Evolutionary conservation across 1,140 invertebrate genomes (phyloP).

Genomic region (Lordiphosa clarofinis): DNA sequence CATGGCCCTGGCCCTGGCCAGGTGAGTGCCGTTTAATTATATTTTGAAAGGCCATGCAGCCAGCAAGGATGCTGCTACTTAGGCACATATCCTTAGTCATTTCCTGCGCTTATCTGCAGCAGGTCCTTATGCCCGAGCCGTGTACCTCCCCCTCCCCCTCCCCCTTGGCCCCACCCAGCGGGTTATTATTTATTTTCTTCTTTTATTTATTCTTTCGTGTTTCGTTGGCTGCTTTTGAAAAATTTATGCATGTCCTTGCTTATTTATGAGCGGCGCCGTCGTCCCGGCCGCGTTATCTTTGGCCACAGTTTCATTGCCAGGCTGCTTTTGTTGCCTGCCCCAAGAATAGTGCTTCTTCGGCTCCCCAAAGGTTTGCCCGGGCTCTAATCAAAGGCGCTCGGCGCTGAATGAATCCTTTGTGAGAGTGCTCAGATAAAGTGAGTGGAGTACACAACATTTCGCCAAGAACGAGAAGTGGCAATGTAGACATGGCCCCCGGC

Average conservation of each 20-base stretch:
- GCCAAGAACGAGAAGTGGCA: constrained; percentile 61
- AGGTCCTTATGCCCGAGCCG: constrained; percentile 15
- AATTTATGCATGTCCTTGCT: constrained; percentile 78
- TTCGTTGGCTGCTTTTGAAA: constrained; percentile 63
- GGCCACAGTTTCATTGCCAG: constrained; percentile 76
- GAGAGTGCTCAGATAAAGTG: constrained; percentile 65
- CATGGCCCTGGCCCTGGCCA: constrained; percentile 47
- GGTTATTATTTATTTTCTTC: constrained; percentile 69
- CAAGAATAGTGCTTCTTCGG: constrained; percentile 47
- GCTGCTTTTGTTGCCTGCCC: constrained; percentile 23
- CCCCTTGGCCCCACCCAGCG: constrained; percentile 5
- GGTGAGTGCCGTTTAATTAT: constrained; percentile 70
- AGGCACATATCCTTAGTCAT: constrained; percentile 73
- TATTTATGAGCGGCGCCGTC: constrained; percentile 74
- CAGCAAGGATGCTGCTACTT: constrained; percentile 67
- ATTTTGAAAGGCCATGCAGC: constrained; percentile 54
- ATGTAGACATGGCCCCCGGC: constrained; percentile 70
- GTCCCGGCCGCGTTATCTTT: constrained; percentile 62
- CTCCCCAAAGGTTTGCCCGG: constrained; percentile 63
- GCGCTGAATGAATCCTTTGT: constrained; percentile 78
- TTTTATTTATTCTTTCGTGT: constrained; percentile 20
- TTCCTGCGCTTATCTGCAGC: constrained; percentile 70
- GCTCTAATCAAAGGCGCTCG: constrained; percentile 74
- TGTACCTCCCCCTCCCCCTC: no score
- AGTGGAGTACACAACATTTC: constrained; percentile 29